These are phyloP conservation scores for Caenorhabditis drosophilae DNA, from an alignment of 2,888 invertebrate genomes.

Conservation along the genomic window DNA sequence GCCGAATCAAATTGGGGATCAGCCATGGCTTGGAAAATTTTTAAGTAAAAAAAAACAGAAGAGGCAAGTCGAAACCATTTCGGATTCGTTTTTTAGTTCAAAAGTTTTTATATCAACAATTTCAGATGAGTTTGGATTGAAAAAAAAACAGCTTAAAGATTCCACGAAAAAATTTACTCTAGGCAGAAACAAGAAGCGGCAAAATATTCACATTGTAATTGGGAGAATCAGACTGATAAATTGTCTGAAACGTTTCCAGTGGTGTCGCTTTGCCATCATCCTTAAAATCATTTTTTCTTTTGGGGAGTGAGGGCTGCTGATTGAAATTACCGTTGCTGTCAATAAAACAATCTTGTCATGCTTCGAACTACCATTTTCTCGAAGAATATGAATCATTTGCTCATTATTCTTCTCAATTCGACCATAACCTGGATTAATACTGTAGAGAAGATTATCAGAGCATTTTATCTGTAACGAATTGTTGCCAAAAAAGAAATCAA, in stretches of 20 bases:
- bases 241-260: slow-evolving; percentile 11
- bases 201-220: slow-evolving; percentile 30
- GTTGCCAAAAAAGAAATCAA: neutral
- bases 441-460: slow-evolving; percentile 39
- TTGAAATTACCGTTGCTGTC: slow-evolving; percentile 13
- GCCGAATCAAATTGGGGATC: too few relatives aligned
- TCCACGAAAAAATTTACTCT: too few relatives aligned
- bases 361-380: slow-evolving; percentile 30
- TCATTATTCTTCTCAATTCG: slow-evolving; percentile 18
- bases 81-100: too few relatives aligned
- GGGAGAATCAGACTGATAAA: slow-evolving; percentile 17
- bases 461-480: slow-evolving; percentile 19
- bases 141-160: too few relatives aligned
- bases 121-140: too few relatives aligned
- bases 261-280: neutral
- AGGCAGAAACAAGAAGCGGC: too few relatives aligned
- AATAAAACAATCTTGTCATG: slow-evolving; percentile 30
- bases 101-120: too few relatives aligned
- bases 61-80: too few relatives aligned
- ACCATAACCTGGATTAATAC: slow-evolving; percentile 33
- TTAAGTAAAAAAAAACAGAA: too few relatives aligned
- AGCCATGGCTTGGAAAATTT: too few relatives aligned
- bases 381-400: slow-evolving; percentile 22
- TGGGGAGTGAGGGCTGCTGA: too few relatives aligned
- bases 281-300: too few relatives aligned